Conservation (phyloP, 2,888 invertebrate species). For the Agriopis aurantiaria region DNA sequence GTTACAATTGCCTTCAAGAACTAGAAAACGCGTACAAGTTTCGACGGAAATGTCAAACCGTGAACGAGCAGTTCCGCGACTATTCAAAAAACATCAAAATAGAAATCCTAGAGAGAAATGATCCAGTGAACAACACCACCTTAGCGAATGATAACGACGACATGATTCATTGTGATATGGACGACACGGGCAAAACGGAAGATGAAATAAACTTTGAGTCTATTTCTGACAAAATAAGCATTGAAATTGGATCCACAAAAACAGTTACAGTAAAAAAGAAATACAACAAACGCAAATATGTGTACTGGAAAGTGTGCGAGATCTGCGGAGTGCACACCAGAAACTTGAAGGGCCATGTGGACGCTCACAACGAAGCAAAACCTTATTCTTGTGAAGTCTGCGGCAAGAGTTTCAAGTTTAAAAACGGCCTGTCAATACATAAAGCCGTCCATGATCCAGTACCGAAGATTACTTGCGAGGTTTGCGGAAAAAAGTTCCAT, state of each 20-base stretch:
- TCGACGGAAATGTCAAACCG: conserved; percentile 76
- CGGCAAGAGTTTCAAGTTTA: conserved; percentile 81
- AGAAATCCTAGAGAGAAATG: conserved; percentile 42
- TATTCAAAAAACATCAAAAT: conserved; percentile 54
- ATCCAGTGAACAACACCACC: neutral
- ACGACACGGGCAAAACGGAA: conserved; percentile 38
- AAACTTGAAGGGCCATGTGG: conserved; percentile 75
- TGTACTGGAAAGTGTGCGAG: conserved; percentile 68
- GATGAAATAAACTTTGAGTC: conserved; percentile 40
- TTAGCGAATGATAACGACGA: conserved; percentile 25
- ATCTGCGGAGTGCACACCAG: conserved; percentile 80
- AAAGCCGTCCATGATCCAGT: conserved; percentile 77
- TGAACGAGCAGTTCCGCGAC: conserved; percentile 67
- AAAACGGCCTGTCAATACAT: conserved; percentile 79
- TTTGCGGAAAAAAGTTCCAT: conserved; percentile 84
- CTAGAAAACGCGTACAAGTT: conserved; percentile 80
- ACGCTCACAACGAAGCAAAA: conserved; percentile 73
- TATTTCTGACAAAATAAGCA: neutral
- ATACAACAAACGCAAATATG: conserved; percentile 63
- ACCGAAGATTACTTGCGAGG: conserved; percentile 82
- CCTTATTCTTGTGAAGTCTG: conserved; percentile 78
- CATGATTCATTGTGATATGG: conserved; percentile 46
- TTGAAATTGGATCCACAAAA: conserved; percentile 14
- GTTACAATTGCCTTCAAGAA: conserved; percentile 71
- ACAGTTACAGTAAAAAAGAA: conserved; percentile 55